These are phyloP conservation scores for Leucophenga maculata DNA, from an alignment of 2,888 invertebrate genomes.

Conservation along the genomic window DNA sequence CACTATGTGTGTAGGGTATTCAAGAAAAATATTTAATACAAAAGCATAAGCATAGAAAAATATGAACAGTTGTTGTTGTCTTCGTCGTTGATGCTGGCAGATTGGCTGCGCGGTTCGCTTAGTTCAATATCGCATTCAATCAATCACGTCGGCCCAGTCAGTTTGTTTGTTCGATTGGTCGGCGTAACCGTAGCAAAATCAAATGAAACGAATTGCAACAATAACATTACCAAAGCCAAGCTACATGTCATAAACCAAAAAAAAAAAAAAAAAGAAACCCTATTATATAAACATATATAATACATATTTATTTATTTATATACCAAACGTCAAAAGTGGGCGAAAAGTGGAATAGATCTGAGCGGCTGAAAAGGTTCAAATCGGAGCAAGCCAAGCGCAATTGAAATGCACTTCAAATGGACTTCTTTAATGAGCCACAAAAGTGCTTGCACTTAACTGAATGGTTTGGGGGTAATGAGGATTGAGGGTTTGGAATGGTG, in stretches of 20 bases:
- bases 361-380: background rate
- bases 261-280: too few relatives aligned
- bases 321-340: slow-evolving; percentile 22
- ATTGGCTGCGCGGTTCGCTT: slow-evolving; percentile 14
- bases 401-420: slow-evolving; percentile 10
- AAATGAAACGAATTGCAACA: slow-evolving; percentile 30
- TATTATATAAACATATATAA: too few relatives aligned
- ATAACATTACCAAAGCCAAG: slow-evolving; percentile 22
- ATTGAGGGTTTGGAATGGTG: too few relatives aligned
- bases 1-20: too few relatives aligned
- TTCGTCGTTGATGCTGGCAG: slow-evolving; percentile 9
- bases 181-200: slow-evolving; percentile 11
- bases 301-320: background rate
- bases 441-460: background rate
- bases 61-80: slow-evolving; percentile 17
- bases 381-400: background rate
- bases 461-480: too few relatives aligned
- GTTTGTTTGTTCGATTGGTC: background rate
- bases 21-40: too few relatives aligned
- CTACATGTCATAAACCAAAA: slow-evolving; percentile 23
- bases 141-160: slow-evolving; percentile 22
- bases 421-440: slow-evolving; percentile 21
- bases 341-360: background rate
- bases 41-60: background rate
- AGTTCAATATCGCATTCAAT: slow-evolving; percentile 28